phyloP scores from a whole-genome alignment of 2,113 vertebrate genomes.

The Colistium nudipinnis region DNA sequence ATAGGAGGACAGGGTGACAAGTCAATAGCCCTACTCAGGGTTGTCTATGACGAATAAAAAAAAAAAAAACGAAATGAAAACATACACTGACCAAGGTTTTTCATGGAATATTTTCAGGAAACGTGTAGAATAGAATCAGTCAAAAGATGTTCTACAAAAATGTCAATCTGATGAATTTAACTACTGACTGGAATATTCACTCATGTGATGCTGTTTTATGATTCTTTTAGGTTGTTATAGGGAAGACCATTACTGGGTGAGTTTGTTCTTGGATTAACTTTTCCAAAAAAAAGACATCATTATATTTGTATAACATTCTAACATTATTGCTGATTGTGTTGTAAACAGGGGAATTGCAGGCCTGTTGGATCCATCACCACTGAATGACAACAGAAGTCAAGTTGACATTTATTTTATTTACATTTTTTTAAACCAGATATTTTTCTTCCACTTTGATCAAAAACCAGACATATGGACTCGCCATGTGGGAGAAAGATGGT shows the following conservation, averaged over 20 bases:
- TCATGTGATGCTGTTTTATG: background rate
- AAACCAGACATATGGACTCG: background rate
- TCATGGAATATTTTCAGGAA: too few species aligned
- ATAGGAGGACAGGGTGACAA: too few species aligned
- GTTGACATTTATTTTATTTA: too few species aligned
- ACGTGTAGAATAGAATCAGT: too few species aligned
- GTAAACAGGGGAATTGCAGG: background rate
- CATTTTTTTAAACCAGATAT: background rate
- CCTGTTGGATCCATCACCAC: background rate
- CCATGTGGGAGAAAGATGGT: background rate
- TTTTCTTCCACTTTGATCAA: too few species aligned
- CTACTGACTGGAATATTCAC: background rate
- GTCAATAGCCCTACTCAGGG: too few species aligned
- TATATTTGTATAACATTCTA: too few species aligned
- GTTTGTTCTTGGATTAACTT: background rate
- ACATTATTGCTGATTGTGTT: background rate
- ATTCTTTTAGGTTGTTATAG: accelerated
- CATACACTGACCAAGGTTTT: too few species aligned
- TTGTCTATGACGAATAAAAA: too few species aligned
- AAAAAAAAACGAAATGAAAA: too few species aligned
- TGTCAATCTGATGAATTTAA: background rate
- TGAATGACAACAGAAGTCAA: background rate
- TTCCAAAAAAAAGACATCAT: too few species aligned
- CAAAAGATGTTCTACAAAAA: too few species aligned
- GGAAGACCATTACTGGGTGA: accelerated